A percentile compares a stretch with the other conserved stretches of the same genome.
Conservation (phyloP, 2,797 vertebrate species). For the Peromyscus attwateri region DNA sequence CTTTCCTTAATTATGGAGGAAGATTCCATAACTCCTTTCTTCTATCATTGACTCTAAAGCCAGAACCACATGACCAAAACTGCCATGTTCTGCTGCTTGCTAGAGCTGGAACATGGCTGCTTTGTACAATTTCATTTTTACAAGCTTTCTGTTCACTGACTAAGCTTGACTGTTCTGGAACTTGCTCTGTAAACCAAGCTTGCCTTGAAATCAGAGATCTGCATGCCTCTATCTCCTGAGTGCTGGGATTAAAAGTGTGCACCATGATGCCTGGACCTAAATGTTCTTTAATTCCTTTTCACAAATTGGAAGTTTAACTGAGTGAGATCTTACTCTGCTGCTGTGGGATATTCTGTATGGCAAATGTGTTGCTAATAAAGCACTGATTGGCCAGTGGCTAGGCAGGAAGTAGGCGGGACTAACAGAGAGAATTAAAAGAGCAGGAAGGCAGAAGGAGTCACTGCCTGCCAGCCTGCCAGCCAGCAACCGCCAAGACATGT, state of each 20-base stretch:
- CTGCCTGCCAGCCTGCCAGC: too few species aligned
- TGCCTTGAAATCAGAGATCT: neutral
- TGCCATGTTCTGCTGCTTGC: neutral
- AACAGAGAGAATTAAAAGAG: too few species aligned
- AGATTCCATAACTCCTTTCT: neutral
- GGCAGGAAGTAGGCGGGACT: too few species aligned
- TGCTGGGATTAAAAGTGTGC: neutral
- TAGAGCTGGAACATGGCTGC: neutral
- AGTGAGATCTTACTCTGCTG: neutral
- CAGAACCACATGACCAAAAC: neutral
- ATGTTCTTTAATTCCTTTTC: neutral
- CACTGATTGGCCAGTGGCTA: too few species aligned
- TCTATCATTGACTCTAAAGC: neutral
- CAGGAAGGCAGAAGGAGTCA: too few species aligned
- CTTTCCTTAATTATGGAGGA: neutral
- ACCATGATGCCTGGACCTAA: neutral
- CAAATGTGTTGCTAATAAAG: too few species aligned
- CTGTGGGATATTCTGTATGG: too few species aligned
- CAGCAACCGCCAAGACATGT: too few species aligned
- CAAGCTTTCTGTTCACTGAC: neutral
- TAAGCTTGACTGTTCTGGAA: neutral
- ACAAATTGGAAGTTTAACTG: neutral
- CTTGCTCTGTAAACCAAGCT: neutral
- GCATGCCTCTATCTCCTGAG: neutral
- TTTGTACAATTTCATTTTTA: neutral